These are phyloP conservation scores for Epinotia bilunana DNA, from an alignment of 2,888 invertebrate genomes.

Conservation along the genomic window DNA sequence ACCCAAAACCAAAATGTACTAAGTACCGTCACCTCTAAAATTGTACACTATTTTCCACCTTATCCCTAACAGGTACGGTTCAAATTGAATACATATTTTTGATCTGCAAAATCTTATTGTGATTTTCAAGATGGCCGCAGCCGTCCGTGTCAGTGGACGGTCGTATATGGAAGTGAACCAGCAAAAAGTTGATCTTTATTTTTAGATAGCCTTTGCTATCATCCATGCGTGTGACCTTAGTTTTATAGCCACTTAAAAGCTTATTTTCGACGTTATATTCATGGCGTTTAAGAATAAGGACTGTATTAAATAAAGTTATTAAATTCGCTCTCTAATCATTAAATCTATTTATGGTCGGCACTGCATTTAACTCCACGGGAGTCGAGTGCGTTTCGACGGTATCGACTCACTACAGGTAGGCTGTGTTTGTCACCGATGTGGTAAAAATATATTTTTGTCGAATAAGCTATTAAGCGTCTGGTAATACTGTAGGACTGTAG, in stretches of 20 bases:
- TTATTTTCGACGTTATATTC: background rate
- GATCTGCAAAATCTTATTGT: background rate
- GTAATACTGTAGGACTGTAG: too few species aligned
- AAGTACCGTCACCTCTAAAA: background rate
- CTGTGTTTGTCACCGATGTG: too few species aligned
- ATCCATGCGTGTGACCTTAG: constrained; percentile 8
- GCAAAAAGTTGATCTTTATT: constrained; percentile 19
- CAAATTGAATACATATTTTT: background rate
- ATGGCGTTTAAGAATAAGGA: too few species aligned
- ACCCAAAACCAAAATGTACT: background rate
- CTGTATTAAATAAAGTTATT: too few species aligned
- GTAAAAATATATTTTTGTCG: too few species aligned
- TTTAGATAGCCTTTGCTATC: constrained; percentile 17
- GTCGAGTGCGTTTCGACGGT: too few species aligned
- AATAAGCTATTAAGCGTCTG: too few species aligned
- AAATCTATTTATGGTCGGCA: too few species aligned
- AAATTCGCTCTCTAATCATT: too few species aligned
- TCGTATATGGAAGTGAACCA: constrained; percentile 29
- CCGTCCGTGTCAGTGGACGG: constrained; percentile 10
- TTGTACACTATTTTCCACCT: background rate
- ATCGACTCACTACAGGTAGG: too few species aligned
- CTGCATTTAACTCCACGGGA: too few species aligned
- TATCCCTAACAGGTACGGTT: background rate
- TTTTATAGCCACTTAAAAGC: constrained; percentile 5
- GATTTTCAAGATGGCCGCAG: background rate